Evolutionary conservation across 2,113 vertebrate genomes (phyloP).

Genomic region (Lagenorhynchus albirostris): DNA sequence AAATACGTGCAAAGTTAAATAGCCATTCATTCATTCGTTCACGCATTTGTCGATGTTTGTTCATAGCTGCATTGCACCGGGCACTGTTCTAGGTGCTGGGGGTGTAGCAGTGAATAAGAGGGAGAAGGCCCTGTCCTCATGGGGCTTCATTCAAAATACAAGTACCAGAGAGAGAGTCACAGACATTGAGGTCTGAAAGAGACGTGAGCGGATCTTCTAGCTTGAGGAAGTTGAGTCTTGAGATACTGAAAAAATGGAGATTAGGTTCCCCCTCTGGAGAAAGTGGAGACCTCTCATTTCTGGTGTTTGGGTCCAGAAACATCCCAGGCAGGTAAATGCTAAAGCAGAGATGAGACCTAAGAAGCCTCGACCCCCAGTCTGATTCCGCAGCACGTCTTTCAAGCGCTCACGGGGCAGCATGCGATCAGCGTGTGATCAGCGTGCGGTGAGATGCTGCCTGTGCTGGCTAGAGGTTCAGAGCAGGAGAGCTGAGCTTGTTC

Average conservation of each 20-base stretch:
- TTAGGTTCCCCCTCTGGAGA: background rate
- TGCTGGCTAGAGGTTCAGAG: fast-evolving
- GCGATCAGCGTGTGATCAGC: too few relatives aligned
- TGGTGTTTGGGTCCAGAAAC: background rate
- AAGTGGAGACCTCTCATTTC: background rate
- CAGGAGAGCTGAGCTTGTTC: background rate
- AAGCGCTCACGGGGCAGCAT: fast-evolving
- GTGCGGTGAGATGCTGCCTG: background rate
- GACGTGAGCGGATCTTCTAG: background rate
- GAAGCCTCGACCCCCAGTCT: too few relatives aligned
- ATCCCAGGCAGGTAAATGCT: background rate
- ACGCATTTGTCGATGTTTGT: fast-evolving
- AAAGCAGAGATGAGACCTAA: background rate
- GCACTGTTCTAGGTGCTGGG: background rate
- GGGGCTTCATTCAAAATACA: background rate
- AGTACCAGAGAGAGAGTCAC: background rate
- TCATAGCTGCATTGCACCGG: fast-evolving
- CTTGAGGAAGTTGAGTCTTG: background rate
- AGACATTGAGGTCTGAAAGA: background rate
- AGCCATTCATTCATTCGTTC: background rate
- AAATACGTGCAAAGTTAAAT: background rate
- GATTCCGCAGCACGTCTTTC: fast-evolving
- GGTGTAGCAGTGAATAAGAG: background rate
- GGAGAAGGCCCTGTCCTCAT: background rate
- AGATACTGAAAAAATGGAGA: background rate